Evolutionary conservation across 2,888 invertebrate species (phyloP).

Genomic region (Incurvaria masculella): DNA sequence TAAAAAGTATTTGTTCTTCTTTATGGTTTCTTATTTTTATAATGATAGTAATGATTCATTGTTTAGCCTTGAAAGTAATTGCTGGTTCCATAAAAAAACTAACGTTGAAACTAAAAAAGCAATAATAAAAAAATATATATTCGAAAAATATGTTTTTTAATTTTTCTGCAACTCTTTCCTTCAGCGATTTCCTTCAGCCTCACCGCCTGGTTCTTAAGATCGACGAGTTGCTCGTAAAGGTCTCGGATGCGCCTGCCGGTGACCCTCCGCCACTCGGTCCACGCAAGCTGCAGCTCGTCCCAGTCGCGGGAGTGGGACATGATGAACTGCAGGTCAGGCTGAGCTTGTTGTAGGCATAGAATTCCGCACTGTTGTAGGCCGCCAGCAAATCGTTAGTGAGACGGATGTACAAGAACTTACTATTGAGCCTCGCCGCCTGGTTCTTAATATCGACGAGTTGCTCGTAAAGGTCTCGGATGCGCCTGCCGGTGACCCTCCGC

Average conservation of each 20-base stretch:
- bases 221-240: conserved; percentile 74
- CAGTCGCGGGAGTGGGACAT: conserved; percentile 79
- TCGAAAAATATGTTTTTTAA: too few species aligned
- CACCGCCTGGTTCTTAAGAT: conserved; percentile 78
- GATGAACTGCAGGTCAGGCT: conserved; percentile 72
- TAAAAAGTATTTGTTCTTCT: too few species aligned
- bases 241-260: conserved; percentile 78
- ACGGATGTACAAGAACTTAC: conserved; percentile 79
- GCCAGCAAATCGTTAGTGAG: conserved; percentile 86
- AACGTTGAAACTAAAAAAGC: too few species aligned
- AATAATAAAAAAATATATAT: too few species aligned
- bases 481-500: conserved; percentile 79
- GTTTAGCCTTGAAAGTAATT: too few species aligned
- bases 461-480: conserved; percentile 75
- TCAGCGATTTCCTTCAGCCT: too few species aligned
- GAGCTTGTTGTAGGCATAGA: conserved; percentile 85
- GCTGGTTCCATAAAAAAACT: too few species aligned
- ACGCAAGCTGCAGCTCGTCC: conserved; percentile 83
- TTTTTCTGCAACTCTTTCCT: too few species aligned
- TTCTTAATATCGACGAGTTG: conserved; percentile 77
- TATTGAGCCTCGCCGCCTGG: conserved; percentile 75
- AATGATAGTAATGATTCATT: too few species aligned
- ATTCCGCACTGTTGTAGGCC: conserved; percentile 80
- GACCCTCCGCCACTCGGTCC: conserved; percentile 88
- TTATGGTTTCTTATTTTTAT: too few species aligned